Evolutionary conservation across 2,797 vertebrate genomes (phyloP).

Genomic region (Podarcis siculus): DNA sequence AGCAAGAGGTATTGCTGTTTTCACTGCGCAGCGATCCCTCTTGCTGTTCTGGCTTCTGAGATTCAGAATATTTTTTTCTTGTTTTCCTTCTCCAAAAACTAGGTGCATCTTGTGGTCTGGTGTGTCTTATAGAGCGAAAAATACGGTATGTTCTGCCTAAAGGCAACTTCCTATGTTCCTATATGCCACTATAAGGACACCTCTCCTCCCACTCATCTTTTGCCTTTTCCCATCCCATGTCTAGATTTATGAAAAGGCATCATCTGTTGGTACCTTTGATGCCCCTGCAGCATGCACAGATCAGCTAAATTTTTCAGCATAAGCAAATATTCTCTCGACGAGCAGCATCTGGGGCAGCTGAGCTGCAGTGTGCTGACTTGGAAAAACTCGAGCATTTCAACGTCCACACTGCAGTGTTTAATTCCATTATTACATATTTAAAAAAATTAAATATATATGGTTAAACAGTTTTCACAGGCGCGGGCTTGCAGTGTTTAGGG

Average conservation of each 20-base stretch:
- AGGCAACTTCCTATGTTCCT: too few species aligned
- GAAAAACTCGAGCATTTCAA: conserved; percentile 2
- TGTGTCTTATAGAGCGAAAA: too few species aligned
- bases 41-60: too few species aligned
- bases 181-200: too few species aligned
- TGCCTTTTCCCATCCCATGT: not conserved
- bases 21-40: too few species aligned
- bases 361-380: conserved; percentile 20
- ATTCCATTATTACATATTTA: not conserved
- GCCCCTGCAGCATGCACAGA: conserved; percentile 4
- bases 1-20: too few species aligned
- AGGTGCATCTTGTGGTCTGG: too few species aligned
- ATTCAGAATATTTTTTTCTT: too few species aligned
- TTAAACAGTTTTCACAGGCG: not conserved
- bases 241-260: conserved; percentile 11
- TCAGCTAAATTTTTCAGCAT: conserved; percentile 26
- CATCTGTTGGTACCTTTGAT: conserved; percentile 9
- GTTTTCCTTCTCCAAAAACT: too few species aligned
- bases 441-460: not conserved
- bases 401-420: not conserved
- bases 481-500: not conserved
- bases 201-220: not conserved
- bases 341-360: conserved; percentile 28
- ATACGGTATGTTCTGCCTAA: too few species aligned
- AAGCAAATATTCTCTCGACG: conserved; percentile 27